phyloP scores from a whole-genome alignment of 2,113 vertebrate species.

The Leucopsar rothschildi region DNA sequence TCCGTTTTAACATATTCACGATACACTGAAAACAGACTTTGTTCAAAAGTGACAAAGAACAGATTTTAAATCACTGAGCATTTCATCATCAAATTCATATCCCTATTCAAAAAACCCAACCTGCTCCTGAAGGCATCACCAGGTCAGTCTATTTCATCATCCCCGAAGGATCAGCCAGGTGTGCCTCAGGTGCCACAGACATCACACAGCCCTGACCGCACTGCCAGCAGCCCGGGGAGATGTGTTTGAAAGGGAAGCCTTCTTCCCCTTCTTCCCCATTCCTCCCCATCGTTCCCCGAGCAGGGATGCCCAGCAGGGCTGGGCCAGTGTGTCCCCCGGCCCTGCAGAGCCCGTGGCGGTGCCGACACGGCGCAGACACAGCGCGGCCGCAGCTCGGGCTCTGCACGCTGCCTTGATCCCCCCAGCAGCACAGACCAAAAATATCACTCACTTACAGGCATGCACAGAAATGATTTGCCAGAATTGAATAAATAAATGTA shows the following conservation, averaged over 20 bases:
- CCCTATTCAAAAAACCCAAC: neutral
- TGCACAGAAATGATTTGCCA: neutral
- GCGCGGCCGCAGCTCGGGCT: neutral
- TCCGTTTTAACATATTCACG: neutral
- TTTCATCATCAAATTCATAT: neutral
- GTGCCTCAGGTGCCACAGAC: neutral
- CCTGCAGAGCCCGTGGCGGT: fast-evolving
- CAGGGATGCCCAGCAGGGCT: fast-evolving
- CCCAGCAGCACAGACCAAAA: neutral
- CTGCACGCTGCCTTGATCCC: neutral
- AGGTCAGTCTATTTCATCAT: fast-evolving
- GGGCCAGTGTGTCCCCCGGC: fast-evolving
- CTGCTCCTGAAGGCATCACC: neutral
- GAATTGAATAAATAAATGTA: neutral
- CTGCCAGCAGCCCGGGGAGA: neutral
- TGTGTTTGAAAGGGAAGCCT: too few species aligned
- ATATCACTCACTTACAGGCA: neutral
- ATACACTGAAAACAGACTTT: neutral
- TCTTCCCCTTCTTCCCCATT: too few species aligned
- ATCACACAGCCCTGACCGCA: fast-evolving
- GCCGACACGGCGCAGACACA: neutral
- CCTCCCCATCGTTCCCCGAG: too few species aligned
- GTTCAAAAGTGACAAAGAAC: neutral
- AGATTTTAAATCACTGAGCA: neutral
- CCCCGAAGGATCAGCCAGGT: neutral